Evolutionary conservation across 2,888 invertebrate genomes (phyloP), one percentile per base, ranked within the genome.

Genomic region (Epicampocera succincta): DNA sequence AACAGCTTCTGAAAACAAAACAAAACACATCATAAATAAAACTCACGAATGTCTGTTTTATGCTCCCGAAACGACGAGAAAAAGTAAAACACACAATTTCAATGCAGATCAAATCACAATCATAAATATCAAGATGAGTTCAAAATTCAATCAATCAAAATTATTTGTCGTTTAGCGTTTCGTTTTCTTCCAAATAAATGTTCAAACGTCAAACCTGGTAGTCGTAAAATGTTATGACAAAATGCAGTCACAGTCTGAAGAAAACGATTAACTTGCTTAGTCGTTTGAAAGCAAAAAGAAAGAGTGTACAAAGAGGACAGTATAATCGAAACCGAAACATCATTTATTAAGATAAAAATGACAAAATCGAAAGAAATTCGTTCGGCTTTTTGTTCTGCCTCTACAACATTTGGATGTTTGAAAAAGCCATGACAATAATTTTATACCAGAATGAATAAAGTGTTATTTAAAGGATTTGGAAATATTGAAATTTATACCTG

Each of bases 131-230:
- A 75, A 72, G 56, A 50, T 42, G 63, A 73, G 66, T 72, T 80
- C 75, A 72, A 80, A 78, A 61, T 72, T 84, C 85, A 87, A 89
- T 89, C 88, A 89, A 89, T 89, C 88, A 89, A 88, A 89, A 89
- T 88, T 88, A 87, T 88, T 87, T 89, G 87, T 88, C 86, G 87
- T 87, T 89, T 88, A 87, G 80, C 40, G 38, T 46, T 42, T 15
- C 8, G 9, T 29, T 48, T 40, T 21, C n/a, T 8, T 42, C 3
- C 15, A 50, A 50, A 46, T 42, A 61, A 52, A 60, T 19, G 25
- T 54, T 21, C 38, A 63, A 74, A 65, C 25, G n/a, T 65, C 21
- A 38, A 46, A 48, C 38, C 21, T 76, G 60, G 85, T 85, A 86
- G 85, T 61, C 61, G 46, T 85, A 84, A 65, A 83, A 83, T 86